Evolutionary conservation across 92 coral and sea anemone species (phyloP), one percentile per base, ranked within the genome.

Genomic region (Anthopleura xanthogrammica): DNA sequence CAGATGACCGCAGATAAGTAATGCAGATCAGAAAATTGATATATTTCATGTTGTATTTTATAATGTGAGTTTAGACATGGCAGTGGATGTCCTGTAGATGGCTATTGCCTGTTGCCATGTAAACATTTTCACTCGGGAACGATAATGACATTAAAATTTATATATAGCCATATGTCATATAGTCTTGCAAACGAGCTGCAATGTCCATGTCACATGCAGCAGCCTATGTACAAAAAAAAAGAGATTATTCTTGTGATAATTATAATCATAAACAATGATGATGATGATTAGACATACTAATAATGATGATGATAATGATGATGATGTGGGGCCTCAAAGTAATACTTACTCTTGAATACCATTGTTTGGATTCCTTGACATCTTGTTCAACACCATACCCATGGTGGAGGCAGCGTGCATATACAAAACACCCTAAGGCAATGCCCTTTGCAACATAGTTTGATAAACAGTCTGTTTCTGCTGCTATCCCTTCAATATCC

Each of bases 401-500:
- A 71, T 94, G 95, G 74, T 92, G 92, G 60, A 97, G 82, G 82
- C 99, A 97, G 36, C 93, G 87, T 4, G 92, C 99, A 83, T 92
- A 97, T 29, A 97, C 94, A 89, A 97, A 97, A 55, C 93, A 90
- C 12, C 98, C 99, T 29, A 97, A 85, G 6, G 99, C 98, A 19
- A 97, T 85, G 5, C 98, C 99, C 79, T 94, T 97, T 70, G 97
- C 99, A 41, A 97, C 97, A 75, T 97, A 97, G 65, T 81, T 91
- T 52, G 93, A 85, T 41, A 97, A 79, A 70, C 99, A 97, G 76
- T 88, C 97, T 23, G 99, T 97, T 80, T 92, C 98, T 79, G 80
- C 87, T 41, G 99, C 98, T 74, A 97, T 91, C 74, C 90, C 88
- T 74, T 94, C 84, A 16, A 97, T 85, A 79, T 97, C 98, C 52